A percentile compares a stretch with the other conserved stretches of the same genome.
phyloP scores from a whole-genome alignment of 2,113 vertebrate genomes.

The Ageneiosus marmoratus region DNA sequence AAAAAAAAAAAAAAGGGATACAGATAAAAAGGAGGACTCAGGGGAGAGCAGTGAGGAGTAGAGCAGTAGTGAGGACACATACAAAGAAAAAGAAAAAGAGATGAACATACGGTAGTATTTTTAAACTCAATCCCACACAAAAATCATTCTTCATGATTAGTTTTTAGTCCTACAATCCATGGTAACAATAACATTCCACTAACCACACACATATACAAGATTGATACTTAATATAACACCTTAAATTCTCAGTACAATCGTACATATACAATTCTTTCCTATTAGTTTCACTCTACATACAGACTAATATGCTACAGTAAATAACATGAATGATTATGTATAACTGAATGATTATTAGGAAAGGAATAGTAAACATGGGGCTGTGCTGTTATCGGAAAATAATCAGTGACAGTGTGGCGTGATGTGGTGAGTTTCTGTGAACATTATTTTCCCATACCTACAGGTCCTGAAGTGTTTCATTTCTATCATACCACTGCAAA shows the following conservation, averaged over 20 bases:
- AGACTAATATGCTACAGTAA: not conserved
- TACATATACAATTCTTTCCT: not conserved
- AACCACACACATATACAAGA: not conserved
- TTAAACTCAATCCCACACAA: constrained; percentile 1
- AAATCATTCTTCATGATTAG: not conserved
- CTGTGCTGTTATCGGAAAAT: not conserved
- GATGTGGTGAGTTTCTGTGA: not conserved
- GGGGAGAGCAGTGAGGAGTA: not conserved
- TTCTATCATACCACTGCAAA: not conserved
- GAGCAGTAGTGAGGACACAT: not conserved
- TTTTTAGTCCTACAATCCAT: not conserved
- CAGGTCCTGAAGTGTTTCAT: not conserved
- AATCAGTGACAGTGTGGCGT: not conserved
- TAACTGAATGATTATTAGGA: not conserved
- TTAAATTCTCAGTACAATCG: not conserved
- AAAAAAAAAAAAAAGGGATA: not conserved
- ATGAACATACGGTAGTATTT: not conserved
- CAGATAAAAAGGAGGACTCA: not conserved
- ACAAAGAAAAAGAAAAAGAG: not conserved
- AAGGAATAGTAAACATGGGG: not conserved
- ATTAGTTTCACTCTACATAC: not conserved
- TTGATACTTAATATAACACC: not conserved
- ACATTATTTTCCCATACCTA: not conserved
- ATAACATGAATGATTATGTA: not conserved
- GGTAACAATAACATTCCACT: not conserved